Evolutionary conservation across 92 coral and sea anemone genomes (phyloP), one percentile per base, ranked within the genome.

Genomic region (Epizoanthus ramosus): DNA sequence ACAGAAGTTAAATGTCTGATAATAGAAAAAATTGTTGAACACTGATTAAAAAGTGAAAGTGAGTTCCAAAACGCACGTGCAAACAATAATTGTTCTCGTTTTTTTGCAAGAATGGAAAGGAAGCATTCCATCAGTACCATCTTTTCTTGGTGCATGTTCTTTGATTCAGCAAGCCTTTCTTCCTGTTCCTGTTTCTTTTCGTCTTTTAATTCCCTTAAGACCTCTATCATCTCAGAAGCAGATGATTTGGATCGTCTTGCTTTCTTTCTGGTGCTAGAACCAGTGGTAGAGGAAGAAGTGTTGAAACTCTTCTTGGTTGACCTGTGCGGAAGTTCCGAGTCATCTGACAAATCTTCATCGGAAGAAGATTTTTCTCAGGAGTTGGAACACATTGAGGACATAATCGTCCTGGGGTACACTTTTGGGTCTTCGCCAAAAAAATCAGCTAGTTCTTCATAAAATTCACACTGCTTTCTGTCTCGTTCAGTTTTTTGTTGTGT

Each of bases 401-500:
- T 45, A 15, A 79, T 71, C 0, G 73, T 50, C 24, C 53, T 18
- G 15, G 72, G 89, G 57, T 56, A 45, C 56, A 80, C 17, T 56
- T 79, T 85, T 65, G 80, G 85, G 65, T 85, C 75, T 63, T 3
- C 68, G 31, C 81, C 80, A 53, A 86, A 79, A 60, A 71, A 80
- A 56, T 79, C 85, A 35, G 52, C 85, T 63, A 79, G 68, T 61
- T 77, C 63, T 17, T 86, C 65, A 37, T 86, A 67, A 53, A 86
- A 71, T 22, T 86, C 85, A 47, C 89, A 71, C 71, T 79, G 84
- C 64, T 79, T 85, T 53, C 85, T 13, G 75, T 79, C 54, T 15
- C 69, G 58, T 23, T 80, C 66, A 0, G 89, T 68, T 63, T 79
- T 12, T 70, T 57, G 89, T 86, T 79, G 80, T 86, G 89, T 43